Percentiles rank a stretch among this genome's conserved stretches.
phyloP scores from a whole-genome alignment of 2,797 vertebrate genomes.

The Pitangus sulphuratus region DNA sequence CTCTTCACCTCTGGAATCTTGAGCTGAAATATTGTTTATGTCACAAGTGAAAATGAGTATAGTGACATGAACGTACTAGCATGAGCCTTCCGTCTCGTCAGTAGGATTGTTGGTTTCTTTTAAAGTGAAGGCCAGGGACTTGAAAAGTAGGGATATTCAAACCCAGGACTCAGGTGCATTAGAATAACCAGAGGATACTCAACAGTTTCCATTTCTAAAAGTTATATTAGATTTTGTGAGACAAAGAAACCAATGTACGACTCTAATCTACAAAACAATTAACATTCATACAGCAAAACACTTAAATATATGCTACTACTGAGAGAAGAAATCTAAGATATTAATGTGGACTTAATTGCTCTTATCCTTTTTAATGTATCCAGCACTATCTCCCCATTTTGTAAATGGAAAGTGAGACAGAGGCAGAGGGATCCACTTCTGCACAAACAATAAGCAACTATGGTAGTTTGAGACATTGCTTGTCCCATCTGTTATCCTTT shows the following conservation, averaged over 20 bases:
- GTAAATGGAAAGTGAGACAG: not conserved
- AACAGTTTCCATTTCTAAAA: conserved; percentile 24
- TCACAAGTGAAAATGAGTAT: not conserved
- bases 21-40: conserved; percentile 17
- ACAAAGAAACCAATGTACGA: conserved; percentile 11
- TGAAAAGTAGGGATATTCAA: not conserved
- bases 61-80: not conserved
- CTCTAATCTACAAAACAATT: conserved; percentile 10
- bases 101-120: not conserved
- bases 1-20: not conserved
- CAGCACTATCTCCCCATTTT: not conserved
- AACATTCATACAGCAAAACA: conserved; percentile 18
- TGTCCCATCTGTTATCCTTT: not conserved
- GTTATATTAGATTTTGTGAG: not conserved
- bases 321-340: not conserved
- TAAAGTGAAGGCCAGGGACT: not conserved
- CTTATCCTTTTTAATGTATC: not conserved
- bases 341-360: conserved; percentile 11
- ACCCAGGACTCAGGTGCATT: conserved; percentile 40
- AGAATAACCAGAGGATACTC: conserved; percentile 21
- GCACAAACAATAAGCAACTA: not conserved
- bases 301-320: not conserved
- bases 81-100: not conserved
- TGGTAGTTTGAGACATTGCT: not conserved
- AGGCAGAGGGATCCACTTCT: not conserved